Percentiles rank a stretch among this genome's conserved stretches.
phyloP scores from a whole-genome alignment of 2,888 invertebrate species.

The Cerastoderma edule region DNA sequence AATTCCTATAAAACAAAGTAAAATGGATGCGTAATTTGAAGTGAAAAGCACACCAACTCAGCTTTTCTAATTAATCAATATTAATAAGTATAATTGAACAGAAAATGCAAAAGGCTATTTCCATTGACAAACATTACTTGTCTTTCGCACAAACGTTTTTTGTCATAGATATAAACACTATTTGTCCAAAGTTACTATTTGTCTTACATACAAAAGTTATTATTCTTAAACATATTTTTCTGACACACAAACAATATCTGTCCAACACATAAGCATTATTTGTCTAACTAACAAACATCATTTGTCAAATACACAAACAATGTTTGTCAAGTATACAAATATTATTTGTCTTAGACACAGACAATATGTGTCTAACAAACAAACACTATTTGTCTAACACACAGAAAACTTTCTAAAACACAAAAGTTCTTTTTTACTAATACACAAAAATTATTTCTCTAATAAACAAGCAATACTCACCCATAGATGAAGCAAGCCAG shows the following conservation, averaged over 20 bases:
- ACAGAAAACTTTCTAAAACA: not conserved
- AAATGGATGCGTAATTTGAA: too few species aligned
- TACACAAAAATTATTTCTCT: not conserved
- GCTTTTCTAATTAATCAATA: too few species aligned
- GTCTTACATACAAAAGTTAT: not conserved
- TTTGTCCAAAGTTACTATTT: too few species aligned
- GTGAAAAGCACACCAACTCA: too few species aligned
- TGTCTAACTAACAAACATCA: not conserved
- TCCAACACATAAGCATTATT: not conserved
- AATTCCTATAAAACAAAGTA: constrained; percentile 35
- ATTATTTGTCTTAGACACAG: not conserved
- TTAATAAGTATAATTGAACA: too few species aligned
- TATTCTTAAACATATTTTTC: not conserved
- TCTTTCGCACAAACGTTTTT: too few species aligned
- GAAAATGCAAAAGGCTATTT: too few species aligned
- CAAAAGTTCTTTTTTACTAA: not conserved
- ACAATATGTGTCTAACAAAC: not conserved
- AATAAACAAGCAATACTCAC: constrained; percentile 3
- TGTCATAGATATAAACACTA: too few species aligned
- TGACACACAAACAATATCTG: not conserved
- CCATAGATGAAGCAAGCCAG: constrained; percentile 43
- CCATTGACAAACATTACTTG: too few species aligned
- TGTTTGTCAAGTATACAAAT: not conserved
- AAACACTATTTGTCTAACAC: not conserved
- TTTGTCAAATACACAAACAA: not conserved